Percentiles rank a stretch among this genome's conserved stretches.
phyloP scores from a whole-genome alignment of 2,113 vertebrate species.

The Crypturellus undulatus region DNA sequence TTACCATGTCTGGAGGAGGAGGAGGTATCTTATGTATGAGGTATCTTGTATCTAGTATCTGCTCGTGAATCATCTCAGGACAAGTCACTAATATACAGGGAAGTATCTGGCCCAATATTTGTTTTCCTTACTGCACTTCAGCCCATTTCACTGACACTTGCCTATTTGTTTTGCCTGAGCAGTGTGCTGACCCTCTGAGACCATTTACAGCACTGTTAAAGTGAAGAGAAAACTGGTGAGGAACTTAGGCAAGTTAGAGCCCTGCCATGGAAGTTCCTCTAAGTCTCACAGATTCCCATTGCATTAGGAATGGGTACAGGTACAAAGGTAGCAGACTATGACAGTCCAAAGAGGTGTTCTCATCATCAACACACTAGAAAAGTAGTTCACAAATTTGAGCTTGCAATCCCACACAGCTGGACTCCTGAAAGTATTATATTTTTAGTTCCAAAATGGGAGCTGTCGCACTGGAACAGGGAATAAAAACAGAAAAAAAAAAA shows the following conservation, averaged over 20 bases:
- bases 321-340: neutral
- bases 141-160: neutral
- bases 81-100: neutral
- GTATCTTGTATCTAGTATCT: neutral
- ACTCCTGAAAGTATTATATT: neutral
- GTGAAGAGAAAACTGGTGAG: neutral
- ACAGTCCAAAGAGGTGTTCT: neutral
- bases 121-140: neutral
- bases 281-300: neutral
- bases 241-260: neutral
- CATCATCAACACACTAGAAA: neutral
- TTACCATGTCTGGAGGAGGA: accelerated
- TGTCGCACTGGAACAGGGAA: neutral
- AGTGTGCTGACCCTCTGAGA: neutral
- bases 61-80: neutral
- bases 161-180: neutral
- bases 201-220: neutral
- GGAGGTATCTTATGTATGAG: neutral
- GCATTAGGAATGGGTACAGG: neutral
- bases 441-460: neutral
- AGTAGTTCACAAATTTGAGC: neutral
- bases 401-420: neutral
- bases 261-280: neutral
- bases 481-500: neutral
- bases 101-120: neutral